Evolutionary conservation across 2,888 invertebrate species (phyloP), one percentile per base, ranked within the genome.

Genomic region (Archips crataeganus): DNA sequence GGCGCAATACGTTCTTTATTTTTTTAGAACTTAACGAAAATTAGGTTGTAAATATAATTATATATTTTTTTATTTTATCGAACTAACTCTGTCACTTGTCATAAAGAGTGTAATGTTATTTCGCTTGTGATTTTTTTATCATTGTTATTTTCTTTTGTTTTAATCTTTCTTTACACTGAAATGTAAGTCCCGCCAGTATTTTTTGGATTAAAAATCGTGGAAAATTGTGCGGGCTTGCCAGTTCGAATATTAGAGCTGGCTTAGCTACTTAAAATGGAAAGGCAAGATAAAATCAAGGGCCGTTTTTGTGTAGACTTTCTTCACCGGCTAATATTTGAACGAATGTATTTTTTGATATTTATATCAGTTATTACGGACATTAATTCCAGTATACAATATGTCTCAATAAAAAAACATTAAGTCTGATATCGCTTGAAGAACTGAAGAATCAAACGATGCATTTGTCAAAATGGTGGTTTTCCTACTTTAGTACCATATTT

Each of bases 11-110:
- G 39, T 13, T 65, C 57, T 49, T 66, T 61, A 64, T 64, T 73
- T 70, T 65, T 73, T 49, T 73, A 68, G 57, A 69, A 36, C 9
- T 32, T 45, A 49, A 51, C 51, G 15, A 15, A 66, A 34, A 51
- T 68, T 68, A 68, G 68, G 54, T 47, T 68, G 63, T 73, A 73
- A 36, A 73, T 73, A 65, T 32, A 34, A 8, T 23, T 36, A n/a
- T 45, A 47, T n/a, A 23, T 64, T 39, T 39, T 39, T 3, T 23
- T 3, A 47, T 65, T 42, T 62, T 51, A 2, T 63, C 47, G 32
- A 62, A 65, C 36, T 49, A 64, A 65, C 49, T 64, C 63, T 32
- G 49, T 36, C 49, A 34, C 49, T 65, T 36, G 11, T 54, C 23
- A 64, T 45, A 45, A 32, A 6, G 32, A 13, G 62, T 42, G 13